A percentile compares a stretch with the other conserved stretches of the same genome.
phyloP scores from a whole-genome alignment of 2,888 invertebrate genomes.

The Petrolisthes cinctipes region DNA sequence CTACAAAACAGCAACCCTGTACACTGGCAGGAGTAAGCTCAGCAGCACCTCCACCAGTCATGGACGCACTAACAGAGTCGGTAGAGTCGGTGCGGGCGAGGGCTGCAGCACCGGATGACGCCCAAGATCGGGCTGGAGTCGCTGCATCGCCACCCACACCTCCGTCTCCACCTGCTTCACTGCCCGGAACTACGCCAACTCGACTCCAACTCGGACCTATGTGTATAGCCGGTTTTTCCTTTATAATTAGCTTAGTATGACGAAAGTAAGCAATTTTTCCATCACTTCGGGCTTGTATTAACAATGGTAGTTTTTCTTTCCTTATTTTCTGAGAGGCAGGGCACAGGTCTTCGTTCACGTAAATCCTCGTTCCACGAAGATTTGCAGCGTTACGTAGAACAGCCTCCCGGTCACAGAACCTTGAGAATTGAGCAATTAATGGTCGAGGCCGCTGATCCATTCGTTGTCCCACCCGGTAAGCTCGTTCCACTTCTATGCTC shows the following conservation, averaged over 20 bases:
- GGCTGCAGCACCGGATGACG: background rate
- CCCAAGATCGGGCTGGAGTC: background rate
- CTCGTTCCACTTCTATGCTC: background rate
- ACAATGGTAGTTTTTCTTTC: background rate
- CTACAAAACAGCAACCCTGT: no score
- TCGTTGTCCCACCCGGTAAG: background rate
- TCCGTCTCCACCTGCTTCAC: no score
- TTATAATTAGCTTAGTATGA: background rate
- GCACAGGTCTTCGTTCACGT: slow-evolving; percentile 1
- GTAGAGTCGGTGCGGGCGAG: no score
- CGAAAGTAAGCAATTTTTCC: background rate
- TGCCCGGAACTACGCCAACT: background rate
- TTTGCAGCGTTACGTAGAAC: background rate
- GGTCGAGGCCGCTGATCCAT: background rate
- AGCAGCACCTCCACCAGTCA: no score
- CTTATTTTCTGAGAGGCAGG: background rate
- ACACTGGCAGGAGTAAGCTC: no score
- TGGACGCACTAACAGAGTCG: no score
- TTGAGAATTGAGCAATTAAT: background rate
- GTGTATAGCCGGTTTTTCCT: background rate
- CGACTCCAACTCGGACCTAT: background rate
- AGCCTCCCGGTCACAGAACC: background rate
- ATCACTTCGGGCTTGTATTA: background rate
- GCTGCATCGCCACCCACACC: background rate
- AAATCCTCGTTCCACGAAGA: background rate